Evolutionary conservation across 2,888 invertebrate species (phyloP), one percentile per base, ranked within the genome.

Genomic region (Stratiomys singularior): DNA sequence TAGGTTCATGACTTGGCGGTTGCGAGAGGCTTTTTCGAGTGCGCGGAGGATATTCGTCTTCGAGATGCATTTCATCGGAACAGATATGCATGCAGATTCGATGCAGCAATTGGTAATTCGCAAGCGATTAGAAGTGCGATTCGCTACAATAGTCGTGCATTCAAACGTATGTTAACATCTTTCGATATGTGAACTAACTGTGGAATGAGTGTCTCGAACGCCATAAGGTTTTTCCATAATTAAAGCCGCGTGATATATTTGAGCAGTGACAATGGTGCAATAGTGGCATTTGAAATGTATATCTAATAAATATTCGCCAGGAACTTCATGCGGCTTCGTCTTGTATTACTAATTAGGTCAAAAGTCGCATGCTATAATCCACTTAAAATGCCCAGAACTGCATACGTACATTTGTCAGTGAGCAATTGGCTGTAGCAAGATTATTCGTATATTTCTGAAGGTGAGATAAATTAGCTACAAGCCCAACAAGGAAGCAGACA

Each of bases 231-330:
- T 37, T 13, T 47, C 46, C 69, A 47, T 69, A 69, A 47, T 69
- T 69, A 46, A 69, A 69, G 69, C 69, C 47, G 69, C 69, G 69
- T 69, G 69, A 69, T 69, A 47, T 47, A 69, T 47, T 69, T 25
- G 69, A 69, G 23, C 37, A 25, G 69, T 69, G 69, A 69, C 69
- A 47, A 47, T 69, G 69, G 46, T 25, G 69, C 69, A 69, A 69
- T 25, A 44, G 47, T 69, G 15, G 46, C 46, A 47, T 30, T 69
- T 44, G 28, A n/a, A 25, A 25, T 28, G 66, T 11, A 63, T 69
- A 69, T 69, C 69, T 46, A 69, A 69, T 69, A 69, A 69, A 69
- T 69, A 69, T 18, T 15, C 30, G 47, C 47, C 15, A n/a, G 47
- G 21, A 69, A 47, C 27, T 47, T 23, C 21, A 60, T 60, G 60